Percentiles rank a stretch among this genome's conserved stretches.
phyloP scores from a whole-genome alignment of 2,888 invertebrate species.

The Sphaerophoria rueppellii region DNA sequence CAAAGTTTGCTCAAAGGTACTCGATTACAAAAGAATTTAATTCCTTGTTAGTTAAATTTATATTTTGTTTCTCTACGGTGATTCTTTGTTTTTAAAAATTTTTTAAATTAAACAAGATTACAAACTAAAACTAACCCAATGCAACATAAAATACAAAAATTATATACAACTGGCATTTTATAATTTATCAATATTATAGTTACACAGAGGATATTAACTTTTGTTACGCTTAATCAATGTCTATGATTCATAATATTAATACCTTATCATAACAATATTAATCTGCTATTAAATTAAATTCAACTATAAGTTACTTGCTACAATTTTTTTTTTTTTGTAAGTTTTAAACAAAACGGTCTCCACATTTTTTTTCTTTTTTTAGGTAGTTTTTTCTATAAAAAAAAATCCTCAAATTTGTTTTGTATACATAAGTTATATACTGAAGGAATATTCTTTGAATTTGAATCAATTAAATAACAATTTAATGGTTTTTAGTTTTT shows the following conservation, averaged over 20 bases:
- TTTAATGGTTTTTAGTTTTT: background rate
- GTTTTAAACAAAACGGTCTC: too few relatives aligned
- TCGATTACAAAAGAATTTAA: conserved; percentile 61
- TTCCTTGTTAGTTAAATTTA: conserved; percentile 9
- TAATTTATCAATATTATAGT: conserved; percentile 17
- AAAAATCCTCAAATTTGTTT: conserved; percentile 11
- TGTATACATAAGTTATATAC: conserved; percentile 19
- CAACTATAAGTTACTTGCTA: too few relatives aligned
- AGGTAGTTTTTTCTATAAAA: conserved; percentile 4
- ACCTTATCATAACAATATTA: conserved; percentile 17
- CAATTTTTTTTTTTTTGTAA: too few relatives aligned
- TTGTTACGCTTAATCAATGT: conserved; percentile 54
- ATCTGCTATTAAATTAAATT: conserved; percentile 5
- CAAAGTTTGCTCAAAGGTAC: conserved; percentile 49
- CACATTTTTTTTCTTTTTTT: too few relatives aligned
- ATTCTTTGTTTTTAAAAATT: conserved; percentile 12
- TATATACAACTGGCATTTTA: conserved; percentile 48
- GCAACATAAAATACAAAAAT: too few relatives aligned
- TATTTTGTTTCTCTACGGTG: background rate
- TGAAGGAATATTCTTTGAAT: conserved; percentile 14
- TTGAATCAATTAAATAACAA: conserved; percentile 19
- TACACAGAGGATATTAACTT: conserved; percentile 7
- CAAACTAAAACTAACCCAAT: conserved; percentile 40
- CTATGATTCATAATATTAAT: conserved; percentile 40
- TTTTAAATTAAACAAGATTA: conserved; percentile 45